phyloP scores from a whole-genome alignment of 2,888 invertebrate species.

The Prosopocoilus inquinatus region DNA sequence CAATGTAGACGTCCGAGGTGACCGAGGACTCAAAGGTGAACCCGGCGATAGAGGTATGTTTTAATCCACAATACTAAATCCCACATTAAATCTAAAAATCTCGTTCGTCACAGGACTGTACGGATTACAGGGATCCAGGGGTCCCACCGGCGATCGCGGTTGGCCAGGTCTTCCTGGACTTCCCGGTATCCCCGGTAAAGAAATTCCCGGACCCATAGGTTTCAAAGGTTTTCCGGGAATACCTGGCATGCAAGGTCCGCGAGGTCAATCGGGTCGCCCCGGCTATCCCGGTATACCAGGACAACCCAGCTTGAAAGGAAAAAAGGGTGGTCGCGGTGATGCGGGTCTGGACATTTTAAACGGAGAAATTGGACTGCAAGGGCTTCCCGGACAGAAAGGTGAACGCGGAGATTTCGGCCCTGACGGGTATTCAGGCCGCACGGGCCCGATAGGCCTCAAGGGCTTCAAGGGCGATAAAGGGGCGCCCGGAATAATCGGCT shows the following conservation, averaged over 20 bases:
- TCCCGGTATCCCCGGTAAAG: conserved; percentile 41
- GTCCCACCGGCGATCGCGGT: conserved; percentile 55
- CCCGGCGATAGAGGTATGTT: conserved; percentile 16
- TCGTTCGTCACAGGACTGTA: conserved; percentile 45
- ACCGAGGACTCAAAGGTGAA: conserved; percentile 48
- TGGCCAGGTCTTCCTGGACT: conserved; percentile 54
- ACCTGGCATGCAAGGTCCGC: conserved; percentile 64
- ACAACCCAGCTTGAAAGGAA: conserved; percentile 44
- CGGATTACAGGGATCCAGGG: conserved; percentile 53
- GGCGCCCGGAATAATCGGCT: conserved; percentile 41
- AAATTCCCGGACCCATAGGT: conserved; percentile 53
- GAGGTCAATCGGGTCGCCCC: conserved; percentile 52
- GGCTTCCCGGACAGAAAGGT: conserved; percentile 45
- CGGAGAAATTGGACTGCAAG: conserved; percentile 51
- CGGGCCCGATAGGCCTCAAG: conserved; percentile 43
- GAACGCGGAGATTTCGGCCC: conserved; percentile 47
- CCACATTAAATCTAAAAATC: conserved; percentile 1
- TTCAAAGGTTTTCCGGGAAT: conserved; percentile 67
- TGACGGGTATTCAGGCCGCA: conserved; percentile 44
- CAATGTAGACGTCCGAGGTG: conserved; percentile 52
- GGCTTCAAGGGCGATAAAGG: conserved; percentile 45
- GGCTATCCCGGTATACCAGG: conserved; percentile 40
- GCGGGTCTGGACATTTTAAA: conserved; percentile 55
- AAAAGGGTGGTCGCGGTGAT: conserved; percentile 57
- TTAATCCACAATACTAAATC: neutral